Evolutionary conservation across 2,797 vertebrate species (phyloP).

Genomic region (Helicolenus hilgendorfi): DNA sequence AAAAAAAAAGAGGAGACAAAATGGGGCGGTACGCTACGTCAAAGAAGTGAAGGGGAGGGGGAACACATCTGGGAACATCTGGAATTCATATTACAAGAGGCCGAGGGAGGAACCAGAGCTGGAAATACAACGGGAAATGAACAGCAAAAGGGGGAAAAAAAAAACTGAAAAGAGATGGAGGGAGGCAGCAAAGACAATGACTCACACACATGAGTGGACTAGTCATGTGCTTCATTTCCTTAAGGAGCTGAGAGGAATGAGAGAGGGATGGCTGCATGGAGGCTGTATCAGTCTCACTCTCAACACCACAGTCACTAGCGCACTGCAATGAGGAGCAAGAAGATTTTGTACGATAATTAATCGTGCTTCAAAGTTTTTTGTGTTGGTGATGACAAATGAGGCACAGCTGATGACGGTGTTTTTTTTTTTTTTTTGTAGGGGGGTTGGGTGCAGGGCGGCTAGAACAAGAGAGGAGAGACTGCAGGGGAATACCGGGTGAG

Average conservation of each 20-base stretch:
- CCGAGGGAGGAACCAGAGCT: conserved; percentile 15
- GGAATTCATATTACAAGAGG: conserved; percentile 59
- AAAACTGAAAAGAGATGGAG: conserved; percentile 36
- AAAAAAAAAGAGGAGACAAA: conserved; percentile 10
- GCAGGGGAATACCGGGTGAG: conserved; percentile 50
- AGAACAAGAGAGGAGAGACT: conserved; percentile 42
- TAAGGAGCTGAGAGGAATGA: conserved; percentile 76
- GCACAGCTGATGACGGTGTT: conserved; percentile 7
- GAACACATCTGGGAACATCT: conserved; percentile 58
- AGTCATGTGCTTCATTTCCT: conserved; percentile 90
- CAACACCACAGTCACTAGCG: conserved; percentile 4
- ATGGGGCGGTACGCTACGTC: conserved; percentile 1
- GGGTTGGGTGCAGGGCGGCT: neutral
- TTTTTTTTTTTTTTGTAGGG: neutral
- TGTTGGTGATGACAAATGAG: conserved; percentile 18
- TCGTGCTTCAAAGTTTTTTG: neutral
- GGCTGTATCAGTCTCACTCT: conserved; percentile 35
- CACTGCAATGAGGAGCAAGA: conserved; percentile 23
- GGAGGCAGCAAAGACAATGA: conserved; percentile 84
- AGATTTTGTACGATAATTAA: conserved; percentile 11
- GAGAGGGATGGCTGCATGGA: conserved; percentile 21
- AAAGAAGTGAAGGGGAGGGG: neutral
- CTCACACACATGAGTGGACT: conserved; percentile 86
- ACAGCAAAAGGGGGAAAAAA: conserved; percentile 19
- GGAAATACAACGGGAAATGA: conserved; percentile 55